Evolutionary conservation across 2,113 vertebrate species (phyloP), one percentile per base, ranked within the genome.

Genomic region (Andinoacara biseriatus): DNA sequence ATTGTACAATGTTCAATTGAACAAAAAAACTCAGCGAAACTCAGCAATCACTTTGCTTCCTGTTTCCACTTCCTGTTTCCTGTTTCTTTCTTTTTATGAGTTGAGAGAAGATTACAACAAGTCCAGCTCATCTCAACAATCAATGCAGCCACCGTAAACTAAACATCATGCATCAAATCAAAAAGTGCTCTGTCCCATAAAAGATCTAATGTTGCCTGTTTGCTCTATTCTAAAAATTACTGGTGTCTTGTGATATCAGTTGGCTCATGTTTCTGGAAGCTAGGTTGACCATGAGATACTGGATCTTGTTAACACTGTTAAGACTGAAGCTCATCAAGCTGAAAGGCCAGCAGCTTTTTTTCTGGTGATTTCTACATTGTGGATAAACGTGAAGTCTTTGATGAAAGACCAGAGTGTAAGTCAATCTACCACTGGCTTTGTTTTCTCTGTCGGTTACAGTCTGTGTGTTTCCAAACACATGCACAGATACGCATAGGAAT

Each of bases 331-430:
- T 46, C 3, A 5, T 10, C 3, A 14, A 14, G 43, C 43, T 46
- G 43, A 15, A 3, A 46, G 43, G 43, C 5, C 5, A 15, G 14
- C 46, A 49, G 46, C 43, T 46, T 49, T 17, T 13, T 33, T 33
- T 46, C 43, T 49, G 46, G 46, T 49, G 14, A 4, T 49, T 49
- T 17, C 4, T 2, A 15, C 14, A 17, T 49, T 2, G 63, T 29
- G 38, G 61, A 0, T 40, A 40, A 40, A 40, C 20, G 35, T 40
- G 38, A 22, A 40, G 20, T 67, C 63, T 46, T 46, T 67, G 0
- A 46, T 10, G 17, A 0, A 4, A 49, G 40, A 46, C 22, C 26
- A 4, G 63, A 0, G 0, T 69, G 38, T 3, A 0, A 49, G 40
- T 69, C 15, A 29, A 7, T 22, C 24, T 69, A 49, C 40, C 40